phyloP scores from a whole-genome alignment of 2,888 invertebrate genomes.

The Nysson spinosus region DNA sequence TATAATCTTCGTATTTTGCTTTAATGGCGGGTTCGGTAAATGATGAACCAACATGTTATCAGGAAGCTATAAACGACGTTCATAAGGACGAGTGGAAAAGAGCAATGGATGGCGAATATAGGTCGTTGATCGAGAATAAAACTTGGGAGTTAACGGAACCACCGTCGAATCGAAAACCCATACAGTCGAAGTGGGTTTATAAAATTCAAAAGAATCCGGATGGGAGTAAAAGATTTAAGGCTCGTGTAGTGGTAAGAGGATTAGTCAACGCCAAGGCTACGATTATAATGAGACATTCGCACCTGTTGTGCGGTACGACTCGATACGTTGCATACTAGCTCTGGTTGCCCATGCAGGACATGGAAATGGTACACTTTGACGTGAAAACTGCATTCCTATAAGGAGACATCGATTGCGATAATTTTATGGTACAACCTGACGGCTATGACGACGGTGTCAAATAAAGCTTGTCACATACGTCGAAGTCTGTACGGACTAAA shows the following conservation, averaged over 20 bases:
- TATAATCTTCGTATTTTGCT: not conserved
- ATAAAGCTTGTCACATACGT: constrained; percentile 50
- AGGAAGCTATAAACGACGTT: not conserved
- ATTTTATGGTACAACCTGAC: constrained; percentile 60
- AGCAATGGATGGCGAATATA: not conserved
- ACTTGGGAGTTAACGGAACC: not conserved
- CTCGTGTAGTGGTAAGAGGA: constrained; percentile 27
- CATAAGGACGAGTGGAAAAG: not conserved
- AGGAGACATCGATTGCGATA: constrained; percentile 46
- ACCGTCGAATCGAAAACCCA: not conserved
- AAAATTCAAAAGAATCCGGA: constrained; percentile 9
- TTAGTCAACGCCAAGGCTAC: constrained; percentile 46
- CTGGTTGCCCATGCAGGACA: constrained; percentile 48
- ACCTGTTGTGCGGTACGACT: constrained; percentile 55
- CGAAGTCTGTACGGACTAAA: constrained; percentile 61
- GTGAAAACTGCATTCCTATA: constrained; percentile 54
- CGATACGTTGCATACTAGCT: constrained; percentile 43
- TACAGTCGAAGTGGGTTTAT: not conserved
- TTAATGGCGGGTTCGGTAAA: not conserved
- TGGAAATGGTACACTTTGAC: constrained; percentile 57
- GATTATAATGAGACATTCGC: constrained; percentile 63
- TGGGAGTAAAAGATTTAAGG: constrained; percentile 7
- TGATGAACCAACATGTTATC: not conserved
- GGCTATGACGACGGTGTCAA: constrained; percentile 52
- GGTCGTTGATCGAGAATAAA: not conserved